A percentile compares a stretch with the other conserved stretches of the same genome.
phyloP scores from a whole-genome alignment of 2,113 vertebrate species.

The Lagopus leucura region DNA sequence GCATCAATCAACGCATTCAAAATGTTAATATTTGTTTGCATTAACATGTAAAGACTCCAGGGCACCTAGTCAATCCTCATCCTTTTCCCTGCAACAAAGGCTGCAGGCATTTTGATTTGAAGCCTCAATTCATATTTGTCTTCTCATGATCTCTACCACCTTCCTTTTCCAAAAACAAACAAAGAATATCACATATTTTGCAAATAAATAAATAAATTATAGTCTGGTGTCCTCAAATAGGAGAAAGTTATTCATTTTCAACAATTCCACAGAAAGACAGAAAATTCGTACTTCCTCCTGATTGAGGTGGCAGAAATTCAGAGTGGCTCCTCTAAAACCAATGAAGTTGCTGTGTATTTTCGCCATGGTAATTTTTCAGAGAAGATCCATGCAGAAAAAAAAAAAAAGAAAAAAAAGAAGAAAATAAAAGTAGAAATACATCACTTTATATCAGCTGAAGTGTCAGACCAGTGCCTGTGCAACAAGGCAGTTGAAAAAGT shows the following conservation, averaged over 20 bases:
- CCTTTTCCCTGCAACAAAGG: neutral
- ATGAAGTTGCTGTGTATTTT: neutral
- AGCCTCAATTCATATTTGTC: neutral
- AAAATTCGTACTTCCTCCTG: neutral
- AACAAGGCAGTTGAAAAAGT: neutral
- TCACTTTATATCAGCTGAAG: neutral
- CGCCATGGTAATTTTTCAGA: neutral
- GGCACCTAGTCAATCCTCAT: fast-evolving
- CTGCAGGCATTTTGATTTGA: neutral
- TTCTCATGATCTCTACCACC: neutral
- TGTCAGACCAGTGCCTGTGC: neutral
- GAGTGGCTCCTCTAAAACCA: neutral
- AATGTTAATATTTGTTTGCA: neutral
- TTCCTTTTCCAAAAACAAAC: neutral
- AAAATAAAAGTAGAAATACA: neutral
- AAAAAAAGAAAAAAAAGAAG: neutral
- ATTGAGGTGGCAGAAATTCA: neutral
- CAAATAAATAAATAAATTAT: neutral
- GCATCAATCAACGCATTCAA: neutral
- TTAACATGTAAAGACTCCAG: neutral
- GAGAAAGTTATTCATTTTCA: neutral
- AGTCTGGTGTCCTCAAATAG: fast-evolving
- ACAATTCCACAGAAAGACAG: neutral
- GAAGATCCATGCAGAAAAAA: neutral
- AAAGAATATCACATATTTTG: neutral